Conservation (phyloP, 2,888 invertebrate species). For the Cryptophagus acutangulus region DNA sequence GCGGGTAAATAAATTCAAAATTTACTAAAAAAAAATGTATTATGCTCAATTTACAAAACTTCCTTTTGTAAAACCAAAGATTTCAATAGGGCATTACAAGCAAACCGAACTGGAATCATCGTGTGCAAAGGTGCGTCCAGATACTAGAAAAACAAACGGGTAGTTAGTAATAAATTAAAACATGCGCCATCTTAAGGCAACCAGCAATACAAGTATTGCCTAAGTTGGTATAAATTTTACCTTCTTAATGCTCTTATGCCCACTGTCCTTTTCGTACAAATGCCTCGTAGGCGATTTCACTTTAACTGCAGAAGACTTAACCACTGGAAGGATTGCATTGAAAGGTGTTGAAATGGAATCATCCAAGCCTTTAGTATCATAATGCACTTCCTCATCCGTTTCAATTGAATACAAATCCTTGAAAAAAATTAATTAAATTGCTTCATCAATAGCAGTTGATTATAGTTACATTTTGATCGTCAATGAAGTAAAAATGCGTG, state of each 20-base stretch:
- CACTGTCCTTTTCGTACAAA: conserved; percentile 30
- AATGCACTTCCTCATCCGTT: conserved; percentile 18
- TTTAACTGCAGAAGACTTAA: conserved; percentile 19
- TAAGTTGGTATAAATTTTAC: conserved; percentile 28
- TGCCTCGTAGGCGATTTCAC: conserved; percentile 25
- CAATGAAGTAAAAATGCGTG: conserved; percentile 59
- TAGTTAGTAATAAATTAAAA: conserved; percentile 1
- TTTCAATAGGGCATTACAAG: conserved; percentile 37
- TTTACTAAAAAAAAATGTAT: conserved; percentile 57
- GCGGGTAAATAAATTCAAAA: no score
- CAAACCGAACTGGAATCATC: conserved; percentile 40
- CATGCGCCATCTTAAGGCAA: no score
- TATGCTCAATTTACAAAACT: conserved; percentile 43
- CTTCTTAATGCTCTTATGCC: conserved; percentile 33
- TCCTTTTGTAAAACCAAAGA: conserved; percentile 37
- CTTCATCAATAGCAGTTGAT: not conserved
- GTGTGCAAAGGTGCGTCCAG: conserved; percentile 43
- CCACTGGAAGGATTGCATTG: conserved; percentile 31
- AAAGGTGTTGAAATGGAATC: conserved; percentile 23
- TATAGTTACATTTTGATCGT: conserved; percentile 53
- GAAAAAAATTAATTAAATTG: conserved; percentile 16
- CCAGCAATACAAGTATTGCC: no score
- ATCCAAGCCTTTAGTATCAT: no score
- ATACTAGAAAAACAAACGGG: conserved; percentile 33
- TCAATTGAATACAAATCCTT: conserved; percentile 41